Evolutionary conservation across 2,888 invertebrate species (phyloP), one percentile per base, ranked within the genome.

Genomic region (Drosophila dives): DNA sequence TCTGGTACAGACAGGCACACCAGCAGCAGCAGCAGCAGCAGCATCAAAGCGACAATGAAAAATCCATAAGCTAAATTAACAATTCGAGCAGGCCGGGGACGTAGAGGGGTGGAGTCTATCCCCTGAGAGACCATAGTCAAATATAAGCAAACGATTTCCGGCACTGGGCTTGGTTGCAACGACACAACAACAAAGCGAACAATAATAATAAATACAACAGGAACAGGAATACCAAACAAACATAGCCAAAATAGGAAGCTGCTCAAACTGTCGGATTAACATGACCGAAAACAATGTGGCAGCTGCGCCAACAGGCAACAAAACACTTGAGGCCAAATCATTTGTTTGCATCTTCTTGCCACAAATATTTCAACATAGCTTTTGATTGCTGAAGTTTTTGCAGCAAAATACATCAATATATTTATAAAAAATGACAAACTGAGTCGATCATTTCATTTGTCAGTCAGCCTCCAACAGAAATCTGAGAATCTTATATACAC

Each of bases 21-120:
- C n/a, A 26, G 26, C 26, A 26, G 26, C 26, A 26, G 26, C 26
- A 50, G 8, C 49, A 48, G 32, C 40, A 42, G 36, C 49, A 42
- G n/a, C 33, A 54, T 42, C 36, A 12, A 61, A 60, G 59, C 60
- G 63, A 67, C 63, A 64, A 64, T 61, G 66, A 76, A 76, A 75
- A 72, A 77, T 76, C 86, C 76, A 86, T 81, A 86, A 83, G 83
- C 83, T 78, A 81, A 81, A 83, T 83, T 83, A 83, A 78, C 86
- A 86, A 83, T 80, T 86, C 78, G 81, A 86, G 66, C 74, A 72
- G 74, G 76, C 81, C 81, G 59, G 54, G 34, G 38, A 33, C 20
- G n/a, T 20, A n/a, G 17, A 20, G 29, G 10, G 45, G 11, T 23
- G 17, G 50, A 58, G 58, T 65, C 60, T 56, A 33, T 51, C 33